Evolutionary conservation across 2,888 invertebrate species (phyloP).

Genomic region (Brachypterus glaber): DNA sequence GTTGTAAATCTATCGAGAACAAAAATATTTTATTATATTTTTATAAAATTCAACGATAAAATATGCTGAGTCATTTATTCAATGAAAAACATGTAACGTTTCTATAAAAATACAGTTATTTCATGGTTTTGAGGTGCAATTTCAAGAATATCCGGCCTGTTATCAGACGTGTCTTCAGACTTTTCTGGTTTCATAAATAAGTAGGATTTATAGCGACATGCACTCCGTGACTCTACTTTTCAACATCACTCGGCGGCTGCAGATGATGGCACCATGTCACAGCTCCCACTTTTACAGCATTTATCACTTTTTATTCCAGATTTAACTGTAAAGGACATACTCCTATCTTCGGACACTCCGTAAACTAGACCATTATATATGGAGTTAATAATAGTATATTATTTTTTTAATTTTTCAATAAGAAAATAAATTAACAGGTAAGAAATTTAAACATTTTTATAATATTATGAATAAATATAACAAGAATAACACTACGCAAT

Average conservation of each 20-base stretch:
- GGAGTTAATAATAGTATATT: too few species aligned
- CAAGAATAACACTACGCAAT: too few species aligned
- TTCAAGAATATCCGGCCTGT: conserved; percentile 27
- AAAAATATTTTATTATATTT: too few species aligned
- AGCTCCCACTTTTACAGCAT: conserved; percentile 30
- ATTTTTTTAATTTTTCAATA: too few species aligned
- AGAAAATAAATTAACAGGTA: too few species aligned
- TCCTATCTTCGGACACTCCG: too few species aligned
- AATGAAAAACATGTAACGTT: conserved; percentile 6
- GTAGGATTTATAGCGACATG: conserved; percentile 40
- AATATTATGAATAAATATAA: too few species aligned
- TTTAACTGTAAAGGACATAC: conserved; percentile 14
- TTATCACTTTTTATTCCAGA: conserved; percentile 28
- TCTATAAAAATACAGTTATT: conserved; percentile 22
- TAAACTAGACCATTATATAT: too few species aligned
- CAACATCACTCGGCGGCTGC: conserved; percentile 29
- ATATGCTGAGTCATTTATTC: too few species aligned
- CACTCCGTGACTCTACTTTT: conserved; percentile 37
- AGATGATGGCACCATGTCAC: conserved; percentile 35
- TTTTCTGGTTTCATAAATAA: conserved; percentile 39
- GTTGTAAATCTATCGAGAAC: too few species aligned
- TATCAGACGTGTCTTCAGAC: conserved; percentile 32
- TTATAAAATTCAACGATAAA: too few species aligned
- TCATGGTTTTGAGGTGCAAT: conserved; percentile 24
- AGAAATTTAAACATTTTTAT: too few species aligned